phyloP scores from a whole-genome alignment of 2,888 invertebrate genomes.

The Cataglyphis cursor region DNA sequence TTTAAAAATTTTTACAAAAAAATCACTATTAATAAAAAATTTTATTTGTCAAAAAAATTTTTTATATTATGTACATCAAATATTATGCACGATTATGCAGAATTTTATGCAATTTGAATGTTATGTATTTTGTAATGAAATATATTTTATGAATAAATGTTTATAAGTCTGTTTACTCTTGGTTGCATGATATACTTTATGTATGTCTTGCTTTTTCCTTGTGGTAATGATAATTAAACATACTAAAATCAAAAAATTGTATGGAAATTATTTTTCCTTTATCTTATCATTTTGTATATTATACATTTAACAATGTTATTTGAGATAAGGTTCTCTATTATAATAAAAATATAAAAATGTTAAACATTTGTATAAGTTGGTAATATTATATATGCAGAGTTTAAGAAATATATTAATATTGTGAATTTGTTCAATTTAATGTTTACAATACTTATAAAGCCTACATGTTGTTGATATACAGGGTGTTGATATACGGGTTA shows the following conservation, averaged over 20 bases:
- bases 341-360: not conserved
- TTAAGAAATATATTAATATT: slow-evolving; percentile 32
- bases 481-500: no score
- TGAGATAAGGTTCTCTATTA: slow-evolving; percentile 50
- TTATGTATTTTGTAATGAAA: slow-evolving; percentile 4
- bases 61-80: not conserved
- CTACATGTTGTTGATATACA: no score
- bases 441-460: not conserved
- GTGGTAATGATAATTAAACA: slow-evolving; percentile 64
- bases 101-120: slow-evolving; percentile 12
- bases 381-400: slow-evolving; percentile 24
- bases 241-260: slow-evolving; percentile 69
- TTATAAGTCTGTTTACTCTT: slow-evolving; percentile 53
- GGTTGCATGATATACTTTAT: slow-evolving; percentile 69
- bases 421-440: slow-evolving; percentile 10
- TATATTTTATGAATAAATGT: slow-evolving; percentile 9
- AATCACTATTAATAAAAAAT: slow-evolving; percentile 7
- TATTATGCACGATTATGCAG: not conserved
- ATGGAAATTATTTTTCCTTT: slow-evolving; percentile 68
- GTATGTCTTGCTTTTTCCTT: slow-evolving; percentile 70
- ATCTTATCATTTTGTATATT: slow-evolving; percentile 69
- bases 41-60: not conserved
- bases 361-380: slow-evolving; percentile 13
- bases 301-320: slow-evolving; percentile 70
- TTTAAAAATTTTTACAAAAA: not conserved